Conservation (phyloP, 1,140 invertebrate species). For the Drosophila subpulchrella region DNA sequence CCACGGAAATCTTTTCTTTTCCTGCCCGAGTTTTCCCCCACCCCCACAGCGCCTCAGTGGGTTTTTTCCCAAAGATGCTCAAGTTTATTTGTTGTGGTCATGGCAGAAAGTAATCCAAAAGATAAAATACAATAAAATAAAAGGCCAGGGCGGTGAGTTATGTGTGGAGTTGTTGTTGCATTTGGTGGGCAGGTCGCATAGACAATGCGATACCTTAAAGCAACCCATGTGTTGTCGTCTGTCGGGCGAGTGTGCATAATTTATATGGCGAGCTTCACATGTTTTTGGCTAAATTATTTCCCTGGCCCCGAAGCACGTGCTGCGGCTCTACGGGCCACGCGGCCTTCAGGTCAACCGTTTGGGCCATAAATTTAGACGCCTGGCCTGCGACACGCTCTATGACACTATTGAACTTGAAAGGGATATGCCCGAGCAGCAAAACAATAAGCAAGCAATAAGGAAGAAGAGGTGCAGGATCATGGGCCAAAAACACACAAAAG, state of each 20-base stretch:
- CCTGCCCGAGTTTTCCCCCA: slow-evolving; percentile 34
- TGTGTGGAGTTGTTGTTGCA: slow-evolving; percentile 51
- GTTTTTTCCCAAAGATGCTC: slow-evolving; percentile 70
- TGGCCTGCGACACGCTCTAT: slow-evolving; percentile 79
- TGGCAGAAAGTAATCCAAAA: slow-evolving; percentile 82
- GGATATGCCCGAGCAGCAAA: slow-evolving; percentile 61
- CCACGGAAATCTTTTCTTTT: slow-evolving; percentile 66
- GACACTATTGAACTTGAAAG: slow-evolving; percentile 81
- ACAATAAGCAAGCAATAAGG: slow-evolving; percentile 21
- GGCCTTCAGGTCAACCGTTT: slow-evolving; percentile 74
- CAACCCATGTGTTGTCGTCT: slow-evolving; percentile 48
- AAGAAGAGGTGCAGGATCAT: slow-evolving; percentile 21
- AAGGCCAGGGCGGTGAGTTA: slow-evolving; percentile 79
- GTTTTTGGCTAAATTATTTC: slow-evolving; percentile 81
- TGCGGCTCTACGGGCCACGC: slow-evolving; percentile 41
- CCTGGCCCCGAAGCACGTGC: slow-evolving; percentile 65
- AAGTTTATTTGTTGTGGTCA: slow-evolving; percentile 83
- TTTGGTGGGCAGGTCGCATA: slow-evolving; percentile 67
- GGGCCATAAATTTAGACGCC: slow-evolving; percentile 76
- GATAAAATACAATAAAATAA: slow-evolving; percentile 84
- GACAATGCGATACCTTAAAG: slow-evolving; percentile 79
- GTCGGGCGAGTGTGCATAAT: slow-evolving; percentile 70
- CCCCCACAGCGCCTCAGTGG: slow-evolving; percentile 16
- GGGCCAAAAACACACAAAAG: slow-evolving; percentile 55
- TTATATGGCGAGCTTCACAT: slow-evolving; percentile 77